A percentile compares a stretch with the other conserved stretches of the same genome.
phyloP scores from a whole-genome alignment of 2,113 vertebrate genomes.

The Rhadina sibilatrix region DNA sequence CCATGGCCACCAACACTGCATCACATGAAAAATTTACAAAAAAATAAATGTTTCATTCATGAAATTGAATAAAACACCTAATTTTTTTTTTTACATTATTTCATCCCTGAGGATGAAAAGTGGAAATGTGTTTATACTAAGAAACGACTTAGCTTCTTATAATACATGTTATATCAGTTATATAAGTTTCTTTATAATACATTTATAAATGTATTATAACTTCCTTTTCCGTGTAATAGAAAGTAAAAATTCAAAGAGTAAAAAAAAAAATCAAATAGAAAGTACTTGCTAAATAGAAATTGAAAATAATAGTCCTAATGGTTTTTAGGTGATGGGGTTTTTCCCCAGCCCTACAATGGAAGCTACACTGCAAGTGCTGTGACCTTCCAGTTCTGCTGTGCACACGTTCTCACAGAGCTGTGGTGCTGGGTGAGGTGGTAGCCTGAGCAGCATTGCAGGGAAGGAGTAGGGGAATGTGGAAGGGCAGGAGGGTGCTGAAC shows the following conservation, averaged over 20 bases:
- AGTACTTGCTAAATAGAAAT: not conserved
- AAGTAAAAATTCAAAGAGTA: not conserved
- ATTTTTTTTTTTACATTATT: not conserved
- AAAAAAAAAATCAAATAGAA: not conserved
- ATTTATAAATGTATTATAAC: not conserved
- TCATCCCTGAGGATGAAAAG: not conserved
- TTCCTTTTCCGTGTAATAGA: not conserved
- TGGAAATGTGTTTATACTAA: not conserved
- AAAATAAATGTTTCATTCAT: not conserved
- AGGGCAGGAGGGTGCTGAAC: not conserved
- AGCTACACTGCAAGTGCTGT: not conserved
- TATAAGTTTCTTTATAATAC: no score
- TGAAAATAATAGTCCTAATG: not conserved
- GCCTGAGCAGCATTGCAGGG: not conserved
- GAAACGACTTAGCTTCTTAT: not conserved
- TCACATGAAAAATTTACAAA: not conserved
- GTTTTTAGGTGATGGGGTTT: not conserved
- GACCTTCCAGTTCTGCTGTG: not conserved
- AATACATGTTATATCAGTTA: no score
- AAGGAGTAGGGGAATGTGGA: not conserved
- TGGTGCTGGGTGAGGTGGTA: not conserved
- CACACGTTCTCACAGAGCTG: not conserved
- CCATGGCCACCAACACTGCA: not conserved
- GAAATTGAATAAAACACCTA: not conserved
- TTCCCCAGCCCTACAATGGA: not conserved